These are phyloP conservation scores for Hymenochirus boettgeri DNA, from an alignment of 2,113 vertebrate genomes.

Conservation along the genomic window DNA sequence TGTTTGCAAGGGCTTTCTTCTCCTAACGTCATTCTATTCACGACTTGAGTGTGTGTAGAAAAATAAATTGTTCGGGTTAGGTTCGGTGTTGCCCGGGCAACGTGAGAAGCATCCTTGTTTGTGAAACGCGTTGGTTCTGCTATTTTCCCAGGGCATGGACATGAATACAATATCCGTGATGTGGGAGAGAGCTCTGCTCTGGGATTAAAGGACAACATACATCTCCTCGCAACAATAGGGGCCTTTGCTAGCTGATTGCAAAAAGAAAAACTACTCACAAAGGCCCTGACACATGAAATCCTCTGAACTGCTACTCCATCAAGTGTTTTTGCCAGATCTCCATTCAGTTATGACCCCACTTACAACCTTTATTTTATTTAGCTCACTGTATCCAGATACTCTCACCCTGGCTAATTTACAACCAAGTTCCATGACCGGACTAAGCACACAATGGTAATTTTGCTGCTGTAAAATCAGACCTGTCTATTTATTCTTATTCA, in stretches of 20 bases:
- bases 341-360: constrained; percentile 44
- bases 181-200: constrained; percentile 43
- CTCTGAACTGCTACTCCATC: constrained; percentile 45
- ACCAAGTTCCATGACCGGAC: too few species aligned
- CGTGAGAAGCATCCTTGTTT: constrained; percentile 55
- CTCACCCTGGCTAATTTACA: not conserved
- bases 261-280: constrained; percentile 52
- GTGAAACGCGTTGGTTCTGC: constrained; percentile 51
- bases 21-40: constrained; percentile 55
- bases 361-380: constrained; percentile 26
- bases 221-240: constrained; percentile 42
- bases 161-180: constrained; percentile 39
- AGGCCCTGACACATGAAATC: constrained; percentile 56
- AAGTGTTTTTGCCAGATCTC: constrained; percentile 44
- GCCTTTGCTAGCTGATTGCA: constrained; percentile 50
- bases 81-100: constrained; percentile 57
- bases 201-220: constrained; percentile 49
- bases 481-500: too few species aligned
- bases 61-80: constrained; percentile 50
- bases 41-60: constrained; percentile 37
- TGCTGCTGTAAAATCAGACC: too few species aligned
- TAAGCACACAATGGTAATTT: too few species aligned
- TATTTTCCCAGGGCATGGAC: constrained; percentile 64
- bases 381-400: not conserved
- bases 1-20: constrained; percentile 49